Conservation (phyloP, 2,888 invertebrate species). For the Trissoscelio sp. region DNA sequence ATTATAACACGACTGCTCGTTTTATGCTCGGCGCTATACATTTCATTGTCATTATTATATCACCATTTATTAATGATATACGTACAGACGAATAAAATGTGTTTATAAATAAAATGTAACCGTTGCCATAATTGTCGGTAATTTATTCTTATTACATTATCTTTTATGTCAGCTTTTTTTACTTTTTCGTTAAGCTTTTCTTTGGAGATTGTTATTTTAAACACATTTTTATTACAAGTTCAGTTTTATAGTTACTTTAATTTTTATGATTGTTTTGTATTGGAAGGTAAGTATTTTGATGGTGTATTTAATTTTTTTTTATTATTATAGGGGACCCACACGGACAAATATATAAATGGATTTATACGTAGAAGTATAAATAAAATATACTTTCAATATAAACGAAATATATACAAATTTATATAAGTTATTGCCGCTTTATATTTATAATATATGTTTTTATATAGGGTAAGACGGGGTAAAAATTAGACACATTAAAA, state of each 20-base stretch:
- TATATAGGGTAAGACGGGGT: too few relatives aligned
- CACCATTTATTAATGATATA: slow-evolving; percentile 82
- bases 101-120: slow-evolving; percentile 80
- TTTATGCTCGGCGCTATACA: slow-evolving; percentile 83
- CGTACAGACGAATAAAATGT: slow-evolving; percentile 82
- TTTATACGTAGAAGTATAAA: too few relatives aligned
- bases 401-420: too few relatives aligned
- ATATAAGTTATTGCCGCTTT: too few relatives aligned
- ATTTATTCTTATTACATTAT: slow-evolving; percentile 1
- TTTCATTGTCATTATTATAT: slow-evolving; percentile 83
- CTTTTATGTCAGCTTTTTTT: background rate
- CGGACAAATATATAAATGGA: too few relatives aligned
- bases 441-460: too few relatives aligned
- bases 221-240: slow-evolving; percentile 28
- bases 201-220: slow-evolving; percentile 1
- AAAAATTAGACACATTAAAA: too few relatives aligned
- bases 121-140: slow-evolving; percentile 64
- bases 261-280: background rate
- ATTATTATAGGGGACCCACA: too few relatives aligned
- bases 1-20: slow-evolving; percentile 81
- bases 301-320: too few relatives aligned
- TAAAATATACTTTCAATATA: too few relatives aligned
- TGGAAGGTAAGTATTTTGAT: slow-evolving; percentile 2
- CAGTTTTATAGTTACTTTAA: background rate
- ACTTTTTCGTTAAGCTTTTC: background rate